Percentiles rank a stretch among this genome's conserved stretches.
Evolutionary conservation across 2,888 invertebrate genomes (phyloP).

Genomic region (Athripsodes cinereus): DNA sequence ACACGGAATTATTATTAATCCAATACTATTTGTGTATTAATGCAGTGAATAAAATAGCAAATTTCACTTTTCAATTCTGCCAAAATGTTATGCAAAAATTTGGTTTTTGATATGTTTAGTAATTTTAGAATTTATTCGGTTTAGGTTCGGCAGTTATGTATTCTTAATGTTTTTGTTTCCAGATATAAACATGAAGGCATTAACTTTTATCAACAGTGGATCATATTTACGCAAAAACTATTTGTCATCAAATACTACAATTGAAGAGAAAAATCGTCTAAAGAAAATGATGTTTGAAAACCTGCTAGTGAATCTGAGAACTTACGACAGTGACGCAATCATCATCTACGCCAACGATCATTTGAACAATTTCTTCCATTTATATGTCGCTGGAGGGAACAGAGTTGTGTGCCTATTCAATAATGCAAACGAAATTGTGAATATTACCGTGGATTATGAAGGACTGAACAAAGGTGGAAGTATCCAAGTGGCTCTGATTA

Average conservation of each 20-base stretch:
- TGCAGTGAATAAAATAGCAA: no score
- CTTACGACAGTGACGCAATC: conserved; percentile 74
- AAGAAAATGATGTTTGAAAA: conserved; percentile 73
- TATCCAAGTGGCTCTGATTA: conserved; percentile 80
- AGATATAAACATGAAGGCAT: conserved; percentile 87
- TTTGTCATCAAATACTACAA: conserved; percentile 58
- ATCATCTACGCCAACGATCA: conserved; percentile 90
- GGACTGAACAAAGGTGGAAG: conserved; percentile 76
- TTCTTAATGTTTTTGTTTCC: conserved; percentile 32
- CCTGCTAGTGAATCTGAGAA: conserved; percentile 83
- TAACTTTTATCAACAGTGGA: conserved; percentile 79
- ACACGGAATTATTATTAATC: no score
- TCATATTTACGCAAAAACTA: conserved; percentile 78
- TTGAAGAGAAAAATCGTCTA: conserved; percentile 56
- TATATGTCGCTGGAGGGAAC: conserved; percentile 74
- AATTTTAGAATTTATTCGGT: not conserved
- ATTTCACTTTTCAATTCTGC: no score
- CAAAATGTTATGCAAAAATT: no score
- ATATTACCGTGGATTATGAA: conserved; percentile 69
- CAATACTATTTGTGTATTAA: no score
- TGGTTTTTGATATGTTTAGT: no score
- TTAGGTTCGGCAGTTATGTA: no score
- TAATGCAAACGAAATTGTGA: conserved; percentile 70
- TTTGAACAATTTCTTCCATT: conserved; percentile 86
- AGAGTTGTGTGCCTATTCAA: conserved; percentile 82